phyloP scores from a whole-genome alignment of 2,797 vertebrate species.

The Gobionotothen gibberifrons region DNA sequence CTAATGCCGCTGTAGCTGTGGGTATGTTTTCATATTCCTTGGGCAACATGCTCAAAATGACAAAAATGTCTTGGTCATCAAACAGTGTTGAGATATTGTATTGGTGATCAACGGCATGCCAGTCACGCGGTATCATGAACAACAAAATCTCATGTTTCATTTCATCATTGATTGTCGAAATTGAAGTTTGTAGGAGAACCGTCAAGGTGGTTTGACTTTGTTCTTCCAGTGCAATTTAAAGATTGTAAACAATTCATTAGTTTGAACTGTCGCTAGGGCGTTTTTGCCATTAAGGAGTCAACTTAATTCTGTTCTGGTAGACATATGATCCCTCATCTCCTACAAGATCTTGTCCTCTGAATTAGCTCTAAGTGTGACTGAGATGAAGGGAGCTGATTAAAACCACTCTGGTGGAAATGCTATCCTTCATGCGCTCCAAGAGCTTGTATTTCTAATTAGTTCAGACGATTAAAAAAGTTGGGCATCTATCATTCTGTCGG shows the following conservation, averaged over 20 bases:
- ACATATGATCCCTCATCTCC: conserved; percentile 69
- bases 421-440: conserved; percentile 64
- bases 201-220: conserved; percentile 20
- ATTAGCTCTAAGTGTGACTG: conserved; percentile 67
- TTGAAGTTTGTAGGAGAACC: conserved; percentile 20
- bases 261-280: conserved; percentile 8
- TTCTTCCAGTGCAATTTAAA: conserved; percentile 8
- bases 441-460: conserved; percentile 71
- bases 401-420: conserved; percentile 66
- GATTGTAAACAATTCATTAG: conserved; percentile 38
- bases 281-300: conserved; percentile 41
- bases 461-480: conserved; percentile 35
- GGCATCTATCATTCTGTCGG: conserved; percentile 61
- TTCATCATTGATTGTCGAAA: conserved; percentile 3
- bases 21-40: neutral
- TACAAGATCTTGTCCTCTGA: conserved; percentile 67
- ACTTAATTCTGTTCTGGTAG: conserved; percentile 50
- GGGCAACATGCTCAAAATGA: neutral
- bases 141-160: neutral
- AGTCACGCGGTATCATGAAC: neutral
- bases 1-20: neutral
- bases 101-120: neutral
- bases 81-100: neutral
- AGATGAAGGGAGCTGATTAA: conserved; percentile 73
- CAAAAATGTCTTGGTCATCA: neutral